Evolutionary conservation across 1,140 invertebrate genomes (phyloP).

Genomic region (Camponotus vicinus): DNA sequence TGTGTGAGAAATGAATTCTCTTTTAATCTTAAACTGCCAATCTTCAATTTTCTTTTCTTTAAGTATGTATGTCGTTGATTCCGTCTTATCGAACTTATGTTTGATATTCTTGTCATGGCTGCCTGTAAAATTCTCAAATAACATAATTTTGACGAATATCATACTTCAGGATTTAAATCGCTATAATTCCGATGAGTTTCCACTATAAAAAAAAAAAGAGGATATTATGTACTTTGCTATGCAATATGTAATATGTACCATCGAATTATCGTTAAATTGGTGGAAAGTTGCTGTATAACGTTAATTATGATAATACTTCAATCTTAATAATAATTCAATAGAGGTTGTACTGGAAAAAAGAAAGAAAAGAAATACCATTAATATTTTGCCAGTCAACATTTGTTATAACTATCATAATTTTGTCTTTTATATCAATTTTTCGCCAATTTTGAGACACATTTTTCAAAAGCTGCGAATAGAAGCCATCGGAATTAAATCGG

Average conservation of each 20-base stretch:
- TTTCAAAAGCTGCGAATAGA: neutral
- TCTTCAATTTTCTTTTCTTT: neutral
- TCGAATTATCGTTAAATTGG: neutral
- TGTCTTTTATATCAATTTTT: no score
- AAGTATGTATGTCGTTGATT: constrained; percentile 19
- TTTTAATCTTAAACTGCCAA: neutral
- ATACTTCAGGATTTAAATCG: constrained; percentile 18
- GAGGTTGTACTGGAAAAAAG: no score
- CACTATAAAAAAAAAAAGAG: neutral
- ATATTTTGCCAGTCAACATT: no score
- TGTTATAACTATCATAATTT: no score
- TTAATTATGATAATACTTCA: neutral
- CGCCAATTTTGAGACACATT: neutral
- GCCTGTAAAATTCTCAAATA: constrained; percentile 7
- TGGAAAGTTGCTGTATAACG: neutral
- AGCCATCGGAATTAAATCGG: constrained; percentile 21
- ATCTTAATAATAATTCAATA: no score
- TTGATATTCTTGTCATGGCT: constrained; percentile 12
- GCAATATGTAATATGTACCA: neutral
- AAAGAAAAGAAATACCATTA: no score
- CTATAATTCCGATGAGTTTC: constrained; percentile 29
- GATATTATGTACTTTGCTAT: neutral
- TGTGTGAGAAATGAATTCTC: neutral
- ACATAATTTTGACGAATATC: constrained; percentile 16
- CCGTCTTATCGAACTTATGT: neutral